phyloP scores from a whole-genome alignment of 2,797 vertebrate genomes.

The Gila robusta region DNA sequence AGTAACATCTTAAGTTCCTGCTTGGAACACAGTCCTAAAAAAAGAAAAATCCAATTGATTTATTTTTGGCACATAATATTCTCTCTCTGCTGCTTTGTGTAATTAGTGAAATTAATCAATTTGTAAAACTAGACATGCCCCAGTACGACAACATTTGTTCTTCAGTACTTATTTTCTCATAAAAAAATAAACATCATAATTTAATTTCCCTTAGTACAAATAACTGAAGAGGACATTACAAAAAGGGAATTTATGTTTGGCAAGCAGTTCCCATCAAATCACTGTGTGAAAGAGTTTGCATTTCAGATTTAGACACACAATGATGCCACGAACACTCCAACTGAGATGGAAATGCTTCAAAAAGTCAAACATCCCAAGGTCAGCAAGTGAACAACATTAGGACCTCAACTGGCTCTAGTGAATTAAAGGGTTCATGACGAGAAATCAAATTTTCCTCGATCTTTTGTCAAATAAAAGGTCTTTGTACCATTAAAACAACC shows the following conservation, averaged over 20 bases:
- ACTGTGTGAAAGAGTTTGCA: background rate
- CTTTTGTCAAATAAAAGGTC: too few relatives aligned
- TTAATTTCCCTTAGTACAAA: constrained; percentile 4
- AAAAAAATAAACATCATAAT: background rate
- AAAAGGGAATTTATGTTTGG: constrained; percentile 3
- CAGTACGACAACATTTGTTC: background rate
- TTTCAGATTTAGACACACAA: constrained; percentile 9
- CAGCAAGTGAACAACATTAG: constrained; percentile 4
- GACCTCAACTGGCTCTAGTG: background rate
- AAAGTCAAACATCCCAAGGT: constrained; percentile 9
- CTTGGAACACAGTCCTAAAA: background rate
- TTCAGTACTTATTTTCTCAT: background rate
- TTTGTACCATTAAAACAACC: too few relatives aligned
- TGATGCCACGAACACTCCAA: background rate
- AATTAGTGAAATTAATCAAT: background rate
- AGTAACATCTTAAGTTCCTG: background rate
- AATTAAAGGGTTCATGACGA: too few relatives aligned
- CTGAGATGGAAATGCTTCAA: background rate
- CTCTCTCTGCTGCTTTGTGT: background rate
- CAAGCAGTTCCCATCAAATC: background rate
- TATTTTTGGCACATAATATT: background rate
- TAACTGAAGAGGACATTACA: background rate
- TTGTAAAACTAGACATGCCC: constrained; percentile 5
- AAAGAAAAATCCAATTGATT: background rate
- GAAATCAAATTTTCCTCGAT: too few relatives aligned